Conservation (phyloP, 1,140 invertebrate genomes). For the Drosophila fuyamai region DNA sequence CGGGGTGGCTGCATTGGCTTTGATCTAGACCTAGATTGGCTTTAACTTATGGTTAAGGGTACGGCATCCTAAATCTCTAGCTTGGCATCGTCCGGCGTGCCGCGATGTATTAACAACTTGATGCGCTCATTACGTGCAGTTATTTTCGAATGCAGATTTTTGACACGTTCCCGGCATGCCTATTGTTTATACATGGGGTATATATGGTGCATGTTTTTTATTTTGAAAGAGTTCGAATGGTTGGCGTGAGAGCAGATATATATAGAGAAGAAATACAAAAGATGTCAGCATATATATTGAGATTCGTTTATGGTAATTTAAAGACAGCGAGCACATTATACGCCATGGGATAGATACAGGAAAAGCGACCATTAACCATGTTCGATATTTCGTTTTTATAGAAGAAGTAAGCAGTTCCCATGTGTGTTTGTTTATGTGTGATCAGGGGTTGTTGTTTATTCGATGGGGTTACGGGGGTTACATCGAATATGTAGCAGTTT, state of each 20-base stretch:
- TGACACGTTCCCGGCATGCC: conserved; percentile 93
- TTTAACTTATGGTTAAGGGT: conserved; percentile 55
- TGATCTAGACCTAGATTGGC: conserved; percentile 65
- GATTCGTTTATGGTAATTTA: conserved; percentile 50
- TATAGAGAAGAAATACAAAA: conserved; percentile 64
- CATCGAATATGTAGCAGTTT: conserved; percentile 27
- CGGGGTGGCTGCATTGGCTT: conserved; percentile 72
- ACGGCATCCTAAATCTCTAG: conserved; percentile 79
- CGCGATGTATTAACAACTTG: conserved; percentile 93
- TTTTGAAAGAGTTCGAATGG: conserved; percentile 48
- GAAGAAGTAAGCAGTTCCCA: conserved; percentile 79
- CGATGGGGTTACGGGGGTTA: conserved; percentile 30
- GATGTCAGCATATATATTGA: conserved; percentile 62
- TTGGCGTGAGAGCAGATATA: conserved; percentile 60
- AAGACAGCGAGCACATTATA: conserved; percentile 59
- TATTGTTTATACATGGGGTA: conserved; percentile 83
- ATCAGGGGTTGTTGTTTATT: conserved; percentile 43
- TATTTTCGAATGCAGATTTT: conserved; percentile 94
- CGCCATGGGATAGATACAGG: conserved; percentile 54
- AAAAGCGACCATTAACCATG: conserved; percentile 73
- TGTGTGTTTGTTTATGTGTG: conserved; percentile 46
- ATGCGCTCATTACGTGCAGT: conserved; percentile 93
- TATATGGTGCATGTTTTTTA: conserved; percentile 53
- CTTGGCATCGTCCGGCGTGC: conserved; percentile 89
- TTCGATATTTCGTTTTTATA: conserved; percentile 45